phyloP scores from a whole-genome alignment of 2,113 vertebrate genomes.

The Ancistrus triradiatus region DNA sequence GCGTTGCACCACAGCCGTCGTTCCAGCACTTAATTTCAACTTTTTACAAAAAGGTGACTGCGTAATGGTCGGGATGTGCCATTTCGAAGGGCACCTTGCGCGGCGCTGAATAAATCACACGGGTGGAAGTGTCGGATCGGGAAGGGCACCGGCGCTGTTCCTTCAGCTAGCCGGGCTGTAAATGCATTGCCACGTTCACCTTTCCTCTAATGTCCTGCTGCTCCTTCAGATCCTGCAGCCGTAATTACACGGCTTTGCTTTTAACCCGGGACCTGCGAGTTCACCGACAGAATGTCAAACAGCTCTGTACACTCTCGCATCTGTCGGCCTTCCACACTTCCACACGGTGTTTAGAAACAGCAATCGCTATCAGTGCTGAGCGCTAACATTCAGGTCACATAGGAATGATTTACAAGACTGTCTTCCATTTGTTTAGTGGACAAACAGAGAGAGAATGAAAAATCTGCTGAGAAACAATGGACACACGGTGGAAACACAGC shows the following conservation, averaged over 20 bases:
- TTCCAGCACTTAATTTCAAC: slow-evolving; percentile 38
- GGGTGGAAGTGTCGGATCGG: slow-evolving; percentile 47
- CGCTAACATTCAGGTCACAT: no score
- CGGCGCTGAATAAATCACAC: slow-evolving; percentile 44
- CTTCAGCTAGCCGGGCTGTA: slow-evolving; percentile 50
- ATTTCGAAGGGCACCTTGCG: slow-evolving; percentile 52
- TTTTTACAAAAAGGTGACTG: slow-evolving; percentile 31
- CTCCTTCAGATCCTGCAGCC: slow-evolving; percentile 58
- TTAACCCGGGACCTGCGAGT: slow-evolving; percentile 50
- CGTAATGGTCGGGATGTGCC: slow-evolving; percentile 34
- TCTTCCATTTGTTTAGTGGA: neutral
- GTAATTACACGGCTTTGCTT: slow-evolving; percentile 59
- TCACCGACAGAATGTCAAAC: slow-evolving; percentile 57
- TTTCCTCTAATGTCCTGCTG: slow-evolving; percentile 48
- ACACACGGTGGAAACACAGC: no score
- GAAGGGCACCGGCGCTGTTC: slow-evolving; percentile 36
- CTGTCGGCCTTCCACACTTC: slow-evolving; percentile 6
- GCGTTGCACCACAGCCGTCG: slow-evolving; percentile 28
- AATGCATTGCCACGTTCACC: slow-evolving; percentile 40
- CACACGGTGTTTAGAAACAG: neutral
- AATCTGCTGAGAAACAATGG: no score
- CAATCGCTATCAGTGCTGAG: no score
- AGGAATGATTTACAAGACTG: neutral
- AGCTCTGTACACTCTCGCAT: slow-evolving; percentile 32
- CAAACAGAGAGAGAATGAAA: neutral